Conservation (phyloP, 2,797 vertebrate species). For the Anguilla obscura region DNA sequence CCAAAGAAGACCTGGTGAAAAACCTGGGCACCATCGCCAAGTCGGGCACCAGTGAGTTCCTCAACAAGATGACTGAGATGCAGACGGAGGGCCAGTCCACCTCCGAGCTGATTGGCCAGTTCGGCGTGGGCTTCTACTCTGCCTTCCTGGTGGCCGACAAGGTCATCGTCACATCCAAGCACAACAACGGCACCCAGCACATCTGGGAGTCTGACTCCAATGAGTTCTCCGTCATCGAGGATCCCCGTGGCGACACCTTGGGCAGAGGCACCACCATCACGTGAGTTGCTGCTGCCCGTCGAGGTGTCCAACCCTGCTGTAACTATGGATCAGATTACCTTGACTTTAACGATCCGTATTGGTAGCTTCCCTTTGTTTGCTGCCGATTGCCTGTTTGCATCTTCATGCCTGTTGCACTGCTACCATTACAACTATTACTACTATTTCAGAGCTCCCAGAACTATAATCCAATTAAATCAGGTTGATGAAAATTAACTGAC, state of each 20-base stretch:
- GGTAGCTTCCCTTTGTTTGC: background rate
- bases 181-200: slow-evolving; percentile 95
- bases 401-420: background rate
- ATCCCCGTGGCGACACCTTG: slow-evolving; percentile 91
- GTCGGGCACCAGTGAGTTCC: slow-evolving; percentile 97
- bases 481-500: background rate
- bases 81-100: slow-evolving; percentile 90
- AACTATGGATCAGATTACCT: background rate
- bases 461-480: background rate
- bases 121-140: slow-evolving; percentile 98
- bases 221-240: slow-evolving; percentile 89
- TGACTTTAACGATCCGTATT: background rate
- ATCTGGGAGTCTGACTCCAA: slow-evolving; percentile 99
- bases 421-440: background rate
- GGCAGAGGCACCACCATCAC: slow-evolving; percentile 94
- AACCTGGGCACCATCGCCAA: slow-evolving; percentile 98
- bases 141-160: slow-evolving; percentile 97
- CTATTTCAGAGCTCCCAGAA: background rate
- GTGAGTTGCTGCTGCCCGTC: slow-evolving; percentile 67
- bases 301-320: background rate
- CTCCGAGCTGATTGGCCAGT: slow-evolving; percentile 97
- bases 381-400: background rate
- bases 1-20: slow-evolving; percentile 91
- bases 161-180: slow-evolving; percentile 95
- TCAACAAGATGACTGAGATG: slow-evolving; percentile 91